phyloP scores from a whole-genome alignment of 2,113 vertebrate genomes.

The Haliaeetus leucogaster region DNA sequence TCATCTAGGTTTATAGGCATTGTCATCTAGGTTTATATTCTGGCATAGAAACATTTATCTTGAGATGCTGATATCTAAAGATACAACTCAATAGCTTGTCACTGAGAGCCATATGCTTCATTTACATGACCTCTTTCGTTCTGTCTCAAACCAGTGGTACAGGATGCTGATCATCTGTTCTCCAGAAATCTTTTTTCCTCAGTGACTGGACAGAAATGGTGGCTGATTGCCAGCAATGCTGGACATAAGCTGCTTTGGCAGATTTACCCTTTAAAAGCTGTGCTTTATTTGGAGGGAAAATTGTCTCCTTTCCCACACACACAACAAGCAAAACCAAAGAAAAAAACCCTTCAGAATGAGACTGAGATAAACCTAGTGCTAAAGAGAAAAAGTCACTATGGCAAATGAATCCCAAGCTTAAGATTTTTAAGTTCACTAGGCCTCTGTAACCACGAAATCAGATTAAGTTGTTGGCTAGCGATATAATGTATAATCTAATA shows the following conservation, averaged over 20 bases:
- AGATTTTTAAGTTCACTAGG: neutral
- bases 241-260: constrained; percentile 33
- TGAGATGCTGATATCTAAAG: neutral
- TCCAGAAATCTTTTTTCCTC: neutral
- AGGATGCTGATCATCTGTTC: constrained; percentile 9
- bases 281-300: neutral
- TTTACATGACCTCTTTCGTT: constrained; percentile 1
- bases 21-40: neutral
- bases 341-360: neutral
- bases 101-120: neutral
- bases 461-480: neutral
- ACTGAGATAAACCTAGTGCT: neutral
- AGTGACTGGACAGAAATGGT: constrained; percentile 10
- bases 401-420: neutral
- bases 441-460: neutral
- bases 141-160: neutral
- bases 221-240: neutral
- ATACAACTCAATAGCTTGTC: neutral
- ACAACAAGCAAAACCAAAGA: neutral
- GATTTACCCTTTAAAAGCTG: constrained; percentile 14
- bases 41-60: neutral
- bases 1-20: neutral
- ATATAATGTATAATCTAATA: neutral
- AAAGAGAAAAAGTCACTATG: neutral
- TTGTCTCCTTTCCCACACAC: neutral